Evolutionary conservation across 2,113 vertebrate genomes (phyloP).

Genomic region (Camelus dromedarius): DNA sequence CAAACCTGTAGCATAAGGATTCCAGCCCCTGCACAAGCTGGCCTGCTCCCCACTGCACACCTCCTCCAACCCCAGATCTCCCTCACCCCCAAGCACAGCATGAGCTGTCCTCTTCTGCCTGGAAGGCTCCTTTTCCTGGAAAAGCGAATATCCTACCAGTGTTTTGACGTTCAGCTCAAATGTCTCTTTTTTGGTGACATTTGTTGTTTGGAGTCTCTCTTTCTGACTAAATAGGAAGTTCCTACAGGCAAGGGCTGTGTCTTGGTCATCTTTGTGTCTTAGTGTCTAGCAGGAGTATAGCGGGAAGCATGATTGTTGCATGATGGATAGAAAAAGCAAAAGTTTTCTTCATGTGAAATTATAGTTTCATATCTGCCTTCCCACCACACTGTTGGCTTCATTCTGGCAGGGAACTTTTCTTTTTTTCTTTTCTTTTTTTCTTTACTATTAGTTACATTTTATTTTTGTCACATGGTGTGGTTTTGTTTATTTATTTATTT

Average conservation of each 20-base stretch:
- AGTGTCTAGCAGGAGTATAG: background rate
- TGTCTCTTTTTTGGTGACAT: background rate
- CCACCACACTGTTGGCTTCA: background rate
- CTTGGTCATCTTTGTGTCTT: background rate
- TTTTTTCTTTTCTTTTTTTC: no score
- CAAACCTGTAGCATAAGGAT: background rate
- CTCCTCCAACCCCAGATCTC: background rate
- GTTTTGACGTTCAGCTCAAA: conserved; percentile 14
- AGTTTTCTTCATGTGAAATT: background rate
- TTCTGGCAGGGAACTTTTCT: background rate
- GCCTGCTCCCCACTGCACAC: background rate
- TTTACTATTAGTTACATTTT: no score
- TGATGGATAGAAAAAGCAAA: background rate
- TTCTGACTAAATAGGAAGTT: background rate
- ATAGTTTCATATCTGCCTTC: background rate
- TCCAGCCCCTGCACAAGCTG: background rate
- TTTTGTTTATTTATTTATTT: no score
- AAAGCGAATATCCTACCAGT: background rate
- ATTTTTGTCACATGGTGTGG: no score
- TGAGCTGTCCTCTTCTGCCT: background rate
- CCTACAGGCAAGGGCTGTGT: background rate
- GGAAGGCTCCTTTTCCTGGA: background rate
- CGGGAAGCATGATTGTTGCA: background rate
- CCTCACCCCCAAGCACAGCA: background rate
- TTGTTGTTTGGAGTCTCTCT: conserved; percentile 14